Evolutionary conservation across 2,888 invertebrate species (phyloP), one percentile per base, ranked within the genome.

Genomic region (Amorpha juglandis): DNA sequence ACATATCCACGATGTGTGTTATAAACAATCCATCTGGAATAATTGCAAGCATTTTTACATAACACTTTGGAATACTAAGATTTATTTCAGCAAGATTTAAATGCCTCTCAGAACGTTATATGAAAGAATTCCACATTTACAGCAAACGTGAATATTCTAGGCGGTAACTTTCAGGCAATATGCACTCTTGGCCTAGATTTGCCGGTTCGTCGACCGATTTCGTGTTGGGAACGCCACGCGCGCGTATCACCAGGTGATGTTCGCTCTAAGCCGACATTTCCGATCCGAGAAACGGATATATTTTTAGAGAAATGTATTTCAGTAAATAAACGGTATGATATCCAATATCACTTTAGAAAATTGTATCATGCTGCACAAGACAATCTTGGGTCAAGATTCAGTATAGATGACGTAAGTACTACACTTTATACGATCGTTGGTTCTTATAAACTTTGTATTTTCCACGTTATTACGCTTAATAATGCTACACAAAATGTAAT

Each of bases 201-300:
- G 84, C 81, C 85, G 89, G 90, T 90, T 91, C 90, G 87, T 82
- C 86, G 87, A 85, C 87, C 89, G 88, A 90, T 90, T 90, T 86
- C 85, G 80, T 86, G 83, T 81, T 82, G 78, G 81, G 76, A 83
- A 81, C 80, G 81, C 77, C 78, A 74, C 71, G 72, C 80, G 80
- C 78, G 79, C 80, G 83, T 84, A 87, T 89, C 85, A 83, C 87
- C 84, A 82, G 87, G 87, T 86, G 86, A 87, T 84, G 83, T 82
- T 84, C 74, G 81, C 83, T 81, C 79, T 82, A 83, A 88, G 82
- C 76, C 76, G 76, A 77, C 81, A 80, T 80, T 86, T 84, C 82
- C 81, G 80, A 84, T 79, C 77, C 76, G 73, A 77, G 79, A 81
- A n/a, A 78, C 75, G 78, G 80, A 82, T 86, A 82, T 85, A 86